These are phyloP conservation scores for Acanthoscelides obtectus DNA, from an alignment of 2,888 invertebrate species.

Conservation along the genomic window DNA sequence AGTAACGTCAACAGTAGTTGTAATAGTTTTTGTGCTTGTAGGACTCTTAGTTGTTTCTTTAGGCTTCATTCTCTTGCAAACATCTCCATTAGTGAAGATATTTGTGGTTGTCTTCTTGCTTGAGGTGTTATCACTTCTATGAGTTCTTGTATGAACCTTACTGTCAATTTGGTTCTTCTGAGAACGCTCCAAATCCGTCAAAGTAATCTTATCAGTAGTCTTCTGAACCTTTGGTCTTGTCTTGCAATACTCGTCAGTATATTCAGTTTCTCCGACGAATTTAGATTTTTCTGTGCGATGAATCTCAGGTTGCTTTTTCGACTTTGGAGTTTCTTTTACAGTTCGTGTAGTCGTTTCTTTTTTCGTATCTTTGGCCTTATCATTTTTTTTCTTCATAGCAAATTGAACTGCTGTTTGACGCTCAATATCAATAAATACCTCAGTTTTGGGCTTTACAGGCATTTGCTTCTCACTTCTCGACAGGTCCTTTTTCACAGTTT, in stretches of 20 bases:
- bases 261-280: conserved; percentile 23
- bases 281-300: conserved; percentile 24
- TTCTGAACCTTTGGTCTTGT: conserved; percentile 16
- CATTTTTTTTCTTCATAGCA: conserved; percentile 8
- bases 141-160: conserved; percentile 29
- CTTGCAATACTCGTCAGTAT: conserved; percentile 27
- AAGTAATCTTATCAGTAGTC: conserved; percentile 22
- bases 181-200: conserved; percentile 29
- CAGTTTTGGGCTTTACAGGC: conserved; percentile 13
- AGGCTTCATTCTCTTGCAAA: conserved; percentile 16
- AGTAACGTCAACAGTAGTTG: conserved; percentile 7
- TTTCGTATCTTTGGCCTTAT: conserved; percentile 1
- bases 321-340: conserved; percentile 11
- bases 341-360: conserved; percentile 5
- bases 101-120: conserved; percentile 22
- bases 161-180: conserved; percentile 26
- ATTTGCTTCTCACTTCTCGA: conserved; percentile 16
- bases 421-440: conserved; percentile 24
- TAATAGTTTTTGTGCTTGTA: conserved; percentile 16
- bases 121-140: conserved; percentile 31
- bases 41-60: neutral
- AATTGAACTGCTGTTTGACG: neutral
- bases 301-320: conserved; percentile 15
- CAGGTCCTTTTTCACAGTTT: conserved; percentile 34
- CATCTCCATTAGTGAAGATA: conserved; percentile 21